Evolutionary conservation across 1,140 invertebrate genomes (phyloP), one percentile per base, ranked within the genome.

Genomic region (Medauroidea extradentata): DNA sequence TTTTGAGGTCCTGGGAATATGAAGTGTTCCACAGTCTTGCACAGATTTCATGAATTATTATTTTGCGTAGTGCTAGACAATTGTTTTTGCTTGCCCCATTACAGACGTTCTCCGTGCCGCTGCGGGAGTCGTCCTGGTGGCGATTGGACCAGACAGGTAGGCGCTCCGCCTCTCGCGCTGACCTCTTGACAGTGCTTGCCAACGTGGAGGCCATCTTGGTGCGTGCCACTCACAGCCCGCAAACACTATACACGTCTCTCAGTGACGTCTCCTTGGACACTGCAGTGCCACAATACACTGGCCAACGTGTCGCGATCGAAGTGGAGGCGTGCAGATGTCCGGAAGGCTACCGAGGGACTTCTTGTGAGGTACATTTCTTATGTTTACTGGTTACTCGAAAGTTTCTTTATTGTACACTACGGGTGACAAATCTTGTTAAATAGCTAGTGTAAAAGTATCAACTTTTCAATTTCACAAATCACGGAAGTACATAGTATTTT

Each of bases 321-420:
- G 84, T 96, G 27, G 94, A 97, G 79, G 76, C 86, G 19, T 97
- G 94, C 69, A 79, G 83, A 43, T 97, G 93, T 69, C 92, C 92
- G 0, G 63, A 73, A 7, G 91, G 90, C 1, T 94, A 96, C 64
- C 78, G 72, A 8, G 93, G 93, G 48, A 85, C 84, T 7, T 94
- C 91, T 34, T 96, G 91, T 69, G 90, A 94, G 69, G 77, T 79
- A 69, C 62, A n/a, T n/a, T n/a, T 16, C 21, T 48, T 49, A 34
- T 49, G 14, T n/a, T 52, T 53, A 2, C 18, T 49, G 46, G 9
- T 21, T 49, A 14, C n/a, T n/a, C n/a, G n/a, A n/a, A n/a, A n/a
- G n/a, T 11, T 38, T 8, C 24, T 25, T 9, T 52, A 13, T 19
- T 27, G 38, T 7, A 55, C 4, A 39, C 19, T n/a, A n/a, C n/a